Evolutionary conservation across 2,797 vertebrate species (phyloP).

Genomic region (Paramormyrops hopkinsi): DNA sequence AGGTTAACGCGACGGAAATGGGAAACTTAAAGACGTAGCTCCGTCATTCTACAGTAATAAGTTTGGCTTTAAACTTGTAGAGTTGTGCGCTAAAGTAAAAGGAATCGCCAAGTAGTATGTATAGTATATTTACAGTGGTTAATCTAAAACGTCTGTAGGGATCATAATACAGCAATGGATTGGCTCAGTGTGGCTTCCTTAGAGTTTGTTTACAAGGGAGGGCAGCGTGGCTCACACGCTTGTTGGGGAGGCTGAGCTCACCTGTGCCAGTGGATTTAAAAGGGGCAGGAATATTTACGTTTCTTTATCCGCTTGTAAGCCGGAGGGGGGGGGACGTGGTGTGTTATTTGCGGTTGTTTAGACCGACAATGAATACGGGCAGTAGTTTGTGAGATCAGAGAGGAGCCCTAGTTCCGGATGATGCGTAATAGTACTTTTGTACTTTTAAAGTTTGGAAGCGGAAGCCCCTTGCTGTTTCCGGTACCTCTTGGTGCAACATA

Average conservation of each 20-base stretch:
- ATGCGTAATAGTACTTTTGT: background rate
- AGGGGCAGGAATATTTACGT: background rate
- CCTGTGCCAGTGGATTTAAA: background rate
- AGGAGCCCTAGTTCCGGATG: background rate
- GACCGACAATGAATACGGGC: background rate
- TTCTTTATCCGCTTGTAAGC: background rate
- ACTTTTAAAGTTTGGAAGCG: background rate
- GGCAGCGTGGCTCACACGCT: background rate
- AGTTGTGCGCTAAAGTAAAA: background rate
- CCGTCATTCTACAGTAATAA: background rate
- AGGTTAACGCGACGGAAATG: slow-evolving; percentile 10
- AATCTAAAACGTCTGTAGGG: background rate
- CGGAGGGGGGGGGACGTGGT: background rate
- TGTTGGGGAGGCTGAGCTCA: background rate
- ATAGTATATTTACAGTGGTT: background rate
- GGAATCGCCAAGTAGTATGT: background rate
- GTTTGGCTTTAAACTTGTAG: background rate
- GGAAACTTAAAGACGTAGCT: background rate
- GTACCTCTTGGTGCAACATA: background rate
- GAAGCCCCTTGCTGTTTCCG: background rate
- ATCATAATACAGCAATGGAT: background rate
- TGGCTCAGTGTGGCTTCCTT: background rate
- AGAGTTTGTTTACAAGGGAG: background rate
- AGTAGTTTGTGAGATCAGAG: background rate
- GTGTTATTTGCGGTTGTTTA: background rate